Conservation (phyloP, 2,113 vertebrate genomes). For the Plecturocebus donacophilus region DNA sequence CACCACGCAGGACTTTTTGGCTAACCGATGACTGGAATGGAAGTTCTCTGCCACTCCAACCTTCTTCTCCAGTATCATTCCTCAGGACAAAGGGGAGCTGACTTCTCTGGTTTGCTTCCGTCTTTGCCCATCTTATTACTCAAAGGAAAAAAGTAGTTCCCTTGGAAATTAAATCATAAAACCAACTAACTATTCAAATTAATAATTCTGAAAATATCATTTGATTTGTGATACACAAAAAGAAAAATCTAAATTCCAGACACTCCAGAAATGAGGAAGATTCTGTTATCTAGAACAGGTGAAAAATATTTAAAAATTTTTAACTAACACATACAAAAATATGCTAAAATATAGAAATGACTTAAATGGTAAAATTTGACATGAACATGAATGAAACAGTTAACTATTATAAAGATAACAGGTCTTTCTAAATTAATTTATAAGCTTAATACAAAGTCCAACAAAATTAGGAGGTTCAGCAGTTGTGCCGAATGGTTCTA, state of each 20-base stretch:
- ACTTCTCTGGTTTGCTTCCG: background rate
- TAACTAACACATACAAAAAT: background rate
- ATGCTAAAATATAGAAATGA: conserved; percentile 16
- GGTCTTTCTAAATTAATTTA: background rate
- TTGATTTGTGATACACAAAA: conserved; percentile 2
- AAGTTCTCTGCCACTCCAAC: background rate
- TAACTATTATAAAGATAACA: background rate
- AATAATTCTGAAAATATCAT: background rate
- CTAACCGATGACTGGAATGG: background rate
- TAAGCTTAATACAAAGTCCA: background rate
- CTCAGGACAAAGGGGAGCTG: background rate
- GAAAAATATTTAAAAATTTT: background rate
- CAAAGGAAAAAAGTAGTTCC: conserved; percentile 1
- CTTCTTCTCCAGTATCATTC: background rate
- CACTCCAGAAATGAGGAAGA: conserved; percentile 13
- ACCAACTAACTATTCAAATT: background rate
- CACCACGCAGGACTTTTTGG: background rate
- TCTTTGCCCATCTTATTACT: background rate
- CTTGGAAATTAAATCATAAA: conserved; percentile 21
- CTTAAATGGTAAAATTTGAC: background rate
- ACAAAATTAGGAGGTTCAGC: background rate
- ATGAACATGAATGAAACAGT: background rate
- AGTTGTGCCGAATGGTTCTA: background rate
- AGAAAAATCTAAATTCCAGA: background rate
- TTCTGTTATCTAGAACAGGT: background rate